Base-by-base conservation (phyloP, 2,888 invertebrate genomes). In the Caenorhabditis sp. region DNA sequence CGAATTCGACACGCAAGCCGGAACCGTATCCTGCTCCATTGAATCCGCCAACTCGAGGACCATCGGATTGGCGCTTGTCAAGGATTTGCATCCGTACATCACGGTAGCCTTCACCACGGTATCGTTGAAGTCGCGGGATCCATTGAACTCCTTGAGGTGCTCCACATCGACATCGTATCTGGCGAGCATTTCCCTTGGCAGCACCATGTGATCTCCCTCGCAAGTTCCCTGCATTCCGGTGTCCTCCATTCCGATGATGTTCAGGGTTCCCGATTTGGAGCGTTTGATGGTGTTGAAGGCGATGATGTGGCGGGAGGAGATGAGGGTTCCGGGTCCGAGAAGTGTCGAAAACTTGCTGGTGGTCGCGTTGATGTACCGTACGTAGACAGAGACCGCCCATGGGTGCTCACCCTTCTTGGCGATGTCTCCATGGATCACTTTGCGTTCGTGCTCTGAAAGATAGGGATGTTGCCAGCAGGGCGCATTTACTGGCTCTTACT, bases 301-400 rank as follows among this genome's bases (percentile, higher is more conserved):
- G 16, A 77, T 0, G 24, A 77, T 38, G 49, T 77, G 76, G 16
- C 59, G 49, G 14, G 68, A 31, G 1, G 76, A 77, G 49, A 77
- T 54, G 31, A 77, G 22, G 16, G 76, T 77, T 35, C 58, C 68
- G 19, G 69, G 69, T 7, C 76, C 76, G 14, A 61, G n/a, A 26
- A 68, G 6, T 2, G 26, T 26, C 1, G 3, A 12, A n/a, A 51
- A 24, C 6, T 26, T 19, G 6, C 3, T 14, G 2, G 22, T 47
- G 16, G 35, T 59, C 4, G 38, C 7, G 24, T 51, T 38, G 38
- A 24, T 5, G 38, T 24, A 8, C 7, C 59, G 16, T 16, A 59
- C 8, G 61, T 77, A 69, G 35, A 77, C 26, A 1, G 76, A 38
- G 16, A 28, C 76, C 2, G 76, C 69, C 76, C 76, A 77, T 49